Conservation (phyloP, 2,797 vertebrate genomes). For the Amphiprion clarkii region DNA sequence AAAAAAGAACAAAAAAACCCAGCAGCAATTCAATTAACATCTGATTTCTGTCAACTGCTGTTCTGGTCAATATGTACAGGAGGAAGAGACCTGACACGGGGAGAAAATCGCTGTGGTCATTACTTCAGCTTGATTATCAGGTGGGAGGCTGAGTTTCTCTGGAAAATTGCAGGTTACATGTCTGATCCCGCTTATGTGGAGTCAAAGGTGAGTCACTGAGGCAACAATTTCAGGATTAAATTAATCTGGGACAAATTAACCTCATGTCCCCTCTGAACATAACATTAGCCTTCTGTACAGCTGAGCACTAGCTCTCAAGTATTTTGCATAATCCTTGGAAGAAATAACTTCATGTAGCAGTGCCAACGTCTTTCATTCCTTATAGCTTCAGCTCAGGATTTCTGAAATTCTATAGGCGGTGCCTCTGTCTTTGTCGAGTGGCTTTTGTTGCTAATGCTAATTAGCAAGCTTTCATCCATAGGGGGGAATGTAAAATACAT, state of each 20-base stretch:
- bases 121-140: slow-evolving; percentile 56
- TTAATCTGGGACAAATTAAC: slow-evolving; percentile 56
- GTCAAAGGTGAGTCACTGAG: slow-evolving; percentile 57
- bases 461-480: too few species aligned
- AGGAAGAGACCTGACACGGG: slow-evolving; percentile 25
- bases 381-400: not conserved
- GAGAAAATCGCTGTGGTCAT: slow-evolving; percentile 43
- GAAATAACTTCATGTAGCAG: slow-evolving; percentile 19
- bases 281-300: slow-evolving; percentile 41
- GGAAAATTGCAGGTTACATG: slow-evolving; percentile 59
- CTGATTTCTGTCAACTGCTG: slow-evolving; percentile 64
- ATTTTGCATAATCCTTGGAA: slow-evolving; percentile 33
- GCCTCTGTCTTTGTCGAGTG: not conserved
- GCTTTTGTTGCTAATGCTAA: too few species aligned
- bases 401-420: not conserved
- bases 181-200: slow-evolving; percentile 46
- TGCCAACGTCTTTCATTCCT: not conserved
- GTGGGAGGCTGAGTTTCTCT: slow-evolving; percentile 35
- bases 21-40: slow-evolving; percentile 63
- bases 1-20: not conserved
- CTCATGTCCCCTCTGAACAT: slow-evolving; percentile 24
- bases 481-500: not conserved
- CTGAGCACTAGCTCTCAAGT: slow-evolving; percentile 18
- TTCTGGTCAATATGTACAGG: slow-evolving; percentile 46
- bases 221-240: slow-evolving; percentile 58